phyloP scores from a whole-genome alignment of 2,888 invertebrate species.

The Cremastobaeus sp. region DNA sequence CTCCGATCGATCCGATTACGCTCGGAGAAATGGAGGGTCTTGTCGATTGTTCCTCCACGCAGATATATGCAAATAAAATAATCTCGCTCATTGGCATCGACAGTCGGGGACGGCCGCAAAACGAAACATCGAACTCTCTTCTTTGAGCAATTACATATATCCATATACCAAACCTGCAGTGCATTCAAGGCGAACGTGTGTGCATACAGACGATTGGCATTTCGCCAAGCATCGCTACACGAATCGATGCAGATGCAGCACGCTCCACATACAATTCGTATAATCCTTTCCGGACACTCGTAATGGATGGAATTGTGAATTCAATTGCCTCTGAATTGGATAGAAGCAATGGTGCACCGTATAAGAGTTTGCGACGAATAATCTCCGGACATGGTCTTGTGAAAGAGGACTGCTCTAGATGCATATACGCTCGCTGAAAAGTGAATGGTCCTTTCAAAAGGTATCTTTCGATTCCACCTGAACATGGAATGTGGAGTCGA shows the following conservation, averaged over 20 bases:
- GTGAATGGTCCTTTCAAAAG: conserved; percentile 51
- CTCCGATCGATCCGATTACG: background rate
- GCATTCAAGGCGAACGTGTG: conserved; percentile 57
- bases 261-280: conserved; percentile 67
- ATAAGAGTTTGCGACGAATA: conserved; percentile 61
- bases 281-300: conserved; percentile 76
- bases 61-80: conserved; percentile 47
- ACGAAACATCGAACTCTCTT: conserved; percentile 39
- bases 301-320: conserved; percentile 76
- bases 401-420: conserved; percentile 58
- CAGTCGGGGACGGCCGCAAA: conserved; percentile 28
- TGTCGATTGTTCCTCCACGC: background rate
- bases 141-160: conserved; percentile 58
- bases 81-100: conserved; percentile 48
- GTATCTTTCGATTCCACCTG: conserved; percentile 34
- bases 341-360: conserved; percentile 59
- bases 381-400: conserved; percentile 56
- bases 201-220: conserved; percentile 61
- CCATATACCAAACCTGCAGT: conserved; percentile 50
- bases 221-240: conserved; percentile 57
- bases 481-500: conserved; percentile 16
- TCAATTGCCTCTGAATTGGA: conserved; percentile 75
- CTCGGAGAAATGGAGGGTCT: conserved; percentile 24
- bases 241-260: conserved; percentile 74
- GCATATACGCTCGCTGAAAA: conserved; percentile 58